Evolutionary conservation across 2,888 invertebrate genomes (phyloP), one percentile per base, ranked within the genome.

Genomic region (Schizaphis graminum): DNA sequence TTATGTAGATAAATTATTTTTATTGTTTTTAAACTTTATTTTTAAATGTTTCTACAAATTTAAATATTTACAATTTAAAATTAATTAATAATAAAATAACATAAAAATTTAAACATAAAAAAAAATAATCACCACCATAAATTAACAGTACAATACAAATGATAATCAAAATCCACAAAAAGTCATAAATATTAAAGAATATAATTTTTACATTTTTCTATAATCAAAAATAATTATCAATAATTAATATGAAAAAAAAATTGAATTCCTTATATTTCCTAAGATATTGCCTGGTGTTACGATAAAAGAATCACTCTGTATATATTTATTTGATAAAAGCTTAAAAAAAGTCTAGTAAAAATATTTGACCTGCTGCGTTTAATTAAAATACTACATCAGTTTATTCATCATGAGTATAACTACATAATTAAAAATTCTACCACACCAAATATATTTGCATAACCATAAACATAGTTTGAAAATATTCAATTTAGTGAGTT

Each of bases 51-150:
- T 77, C 21, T 77, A 77, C 77, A 77, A 35, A 77, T 77, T 77
- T 7, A 35, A 77, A 77, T 77, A 41, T 77, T 21, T 77, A 77
- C 77, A 35, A 35, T 35, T 77, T 35, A 77, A 35, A 77, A 35
- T 77, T 16, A 67, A 77, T 77, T 77, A 77, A 77, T 77, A 77
- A 77, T 41, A 67, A 61, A 61, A 67, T 77, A 35, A 77, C 77
- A 21, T 77, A 35, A 7, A 77, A 77, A 67, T 67, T n/a, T 67
- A 67, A 67, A 67, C n/a, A 67, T n/a, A 35, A 35, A 67, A 35
- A 67, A 67, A 67, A 77, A 53, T 4, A 53, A 28, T 77, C 77
- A 21, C 77, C 77, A 77, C 77, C 77, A 77, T 77, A 35, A 77
- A 77, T 77, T 77, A 77, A 35, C 21, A 41, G 35, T 77, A 41